Evolutionary conservation across 2,888 invertebrate species (phyloP).

Genomic region (Isoperla grammatica): DNA sequence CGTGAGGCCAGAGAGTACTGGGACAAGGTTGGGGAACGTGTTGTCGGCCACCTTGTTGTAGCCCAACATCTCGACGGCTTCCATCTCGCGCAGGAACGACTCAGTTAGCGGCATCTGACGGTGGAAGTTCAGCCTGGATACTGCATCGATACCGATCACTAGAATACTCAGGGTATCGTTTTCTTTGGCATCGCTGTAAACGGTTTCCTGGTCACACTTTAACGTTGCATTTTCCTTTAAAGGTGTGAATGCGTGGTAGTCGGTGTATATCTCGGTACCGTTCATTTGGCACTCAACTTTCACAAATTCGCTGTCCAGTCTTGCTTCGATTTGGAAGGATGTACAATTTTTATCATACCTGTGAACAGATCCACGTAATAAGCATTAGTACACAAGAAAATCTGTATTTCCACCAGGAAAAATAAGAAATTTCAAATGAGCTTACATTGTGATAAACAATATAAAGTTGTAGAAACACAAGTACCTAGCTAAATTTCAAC

Average conservation of each 20-base stretch:
- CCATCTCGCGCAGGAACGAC: conserved; percentile 54
- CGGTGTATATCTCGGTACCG: conserved; percentile 53
- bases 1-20: conserved; percentile 67
- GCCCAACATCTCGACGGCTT: conserved; percentile 73
- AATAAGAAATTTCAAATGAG: not conserved
- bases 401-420: too few species aligned
- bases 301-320: conserved; percentile 59
- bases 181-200: not conserved
- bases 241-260: conserved; percentile 62
- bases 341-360: conserved; percentile 48
- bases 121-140: conserved; percentile 79
- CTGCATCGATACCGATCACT: conserved; percentile 76
- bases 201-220: not conserved
- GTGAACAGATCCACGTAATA: too few species aligned
- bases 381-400: not conserved
- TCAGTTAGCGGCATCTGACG: conserved; percentile 75
- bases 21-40: conserved; percentile 84
- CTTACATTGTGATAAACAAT: not conserved
- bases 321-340: conserved; percentile 45
- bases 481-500: too few species aligned
- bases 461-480: too few species aligned
- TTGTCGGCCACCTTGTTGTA: conserved; percentile 94
- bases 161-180: conserved; percentile 55
- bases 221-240: conserved; percentile 21
- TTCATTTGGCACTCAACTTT: conserved; percentile 56